Conservation (phyloP, 2,888 invertebrate genomes). For the Iphiclides podalirius region DNA sequence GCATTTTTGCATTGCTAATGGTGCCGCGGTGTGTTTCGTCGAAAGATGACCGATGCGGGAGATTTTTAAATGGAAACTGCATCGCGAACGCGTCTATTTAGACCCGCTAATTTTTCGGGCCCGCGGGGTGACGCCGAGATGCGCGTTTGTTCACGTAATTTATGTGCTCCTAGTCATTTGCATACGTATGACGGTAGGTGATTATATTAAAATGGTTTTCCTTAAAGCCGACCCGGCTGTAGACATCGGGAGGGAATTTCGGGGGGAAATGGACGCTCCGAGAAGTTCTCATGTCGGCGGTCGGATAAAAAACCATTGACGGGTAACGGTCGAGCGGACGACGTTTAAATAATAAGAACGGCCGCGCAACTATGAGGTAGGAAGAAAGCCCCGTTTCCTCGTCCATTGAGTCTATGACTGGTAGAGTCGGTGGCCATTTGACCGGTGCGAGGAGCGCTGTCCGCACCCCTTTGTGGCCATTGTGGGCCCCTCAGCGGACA, state of each 20-base stretch:
- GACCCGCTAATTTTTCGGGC: too few relatives aligned
- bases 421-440: slow-evolving; percentile 68
- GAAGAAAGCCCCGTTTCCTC: slow-evolving; percentile 72
- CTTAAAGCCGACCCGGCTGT: not conserved
- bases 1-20: slow-evolving; percentile 41
- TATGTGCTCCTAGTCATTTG: slow-evolving; percentile 10
- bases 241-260: too few relatives aligned
- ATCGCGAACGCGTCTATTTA: too few relatives aligned
- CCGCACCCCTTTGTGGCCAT: slow-evolving; percentile 73
- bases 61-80: not conserved
- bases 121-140: too few relatives aligned
- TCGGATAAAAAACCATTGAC: slow-evolving; percentile 62
- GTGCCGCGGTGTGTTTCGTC: not conserved
- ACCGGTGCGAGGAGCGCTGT: slow-evolving; percentile 76
- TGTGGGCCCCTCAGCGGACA: slow-evolving; percentile 69
- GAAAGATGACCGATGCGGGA: not conserved
- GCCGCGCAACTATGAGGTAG: slow-evolving; percentile 48
- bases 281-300: slow-evolving; percentile 66
- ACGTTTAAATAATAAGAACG: slow-evolving; percentile 78
- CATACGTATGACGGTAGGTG: slow-evolving; percentile 23
- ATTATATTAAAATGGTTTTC: slow-evolving; percentile 9
- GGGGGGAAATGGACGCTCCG: slow-evolving; percentile 1
- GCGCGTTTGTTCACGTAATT: too few relatives aligned
- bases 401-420: slow-evolving; percentile 63
- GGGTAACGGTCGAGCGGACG: slow-evolving; percentile 69